Base-by-base conservation (phyloP, 2,888 invertebrate species). In the Chrysina gloriosa region DNA sequence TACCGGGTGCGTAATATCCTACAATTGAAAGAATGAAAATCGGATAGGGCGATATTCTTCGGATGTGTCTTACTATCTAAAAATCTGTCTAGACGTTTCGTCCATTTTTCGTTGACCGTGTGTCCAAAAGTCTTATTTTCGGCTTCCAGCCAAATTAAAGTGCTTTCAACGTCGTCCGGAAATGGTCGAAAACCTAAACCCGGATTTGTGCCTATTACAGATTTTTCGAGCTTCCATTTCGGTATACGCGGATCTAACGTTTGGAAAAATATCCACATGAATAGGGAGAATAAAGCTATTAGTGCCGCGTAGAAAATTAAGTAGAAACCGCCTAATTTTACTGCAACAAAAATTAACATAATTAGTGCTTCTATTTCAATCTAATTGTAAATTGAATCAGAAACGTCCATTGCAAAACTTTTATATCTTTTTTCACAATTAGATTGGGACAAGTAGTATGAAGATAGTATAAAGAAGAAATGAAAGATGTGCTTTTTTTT, bases 141-240 rank as follows among this genome's bases (percentile, higher is more conserved):
- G 42, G 92, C 94, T 80, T 92, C 92, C 85, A 96, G 97, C 93
- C 96, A 95, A 82, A 99, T 96, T 72, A 99, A 88, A 31, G 97
- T 97, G 81, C 97, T 97, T 76, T 96, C 95, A 45, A 95, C 93
- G 80, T 97, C 95, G 34, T 88, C 88, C 4, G 98, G 95, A 87
- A 93, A 90, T 4, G 99, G 98, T 72, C 98, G 88, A 84, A 97
- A 98, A 70, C 98, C 98, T 65, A 98, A 87, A 61, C 97, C 98
- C 73, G 98, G 98, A 86, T 97, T 97, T 75, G 93, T 93, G 77
- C 97, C 97, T 77, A 98, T 97, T 76, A 97, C 89, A 69, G 96
- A 96, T 67, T 88, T 83, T 27, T 92, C 91, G 70, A 95, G 86
- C 80, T 91, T 92, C 94, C 95, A 97, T 83, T 91, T 94, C 5